Base-by-base conservation (phyloP, 2,113 vertebrate species). In the Callospermophilus lateralis region DNA sequence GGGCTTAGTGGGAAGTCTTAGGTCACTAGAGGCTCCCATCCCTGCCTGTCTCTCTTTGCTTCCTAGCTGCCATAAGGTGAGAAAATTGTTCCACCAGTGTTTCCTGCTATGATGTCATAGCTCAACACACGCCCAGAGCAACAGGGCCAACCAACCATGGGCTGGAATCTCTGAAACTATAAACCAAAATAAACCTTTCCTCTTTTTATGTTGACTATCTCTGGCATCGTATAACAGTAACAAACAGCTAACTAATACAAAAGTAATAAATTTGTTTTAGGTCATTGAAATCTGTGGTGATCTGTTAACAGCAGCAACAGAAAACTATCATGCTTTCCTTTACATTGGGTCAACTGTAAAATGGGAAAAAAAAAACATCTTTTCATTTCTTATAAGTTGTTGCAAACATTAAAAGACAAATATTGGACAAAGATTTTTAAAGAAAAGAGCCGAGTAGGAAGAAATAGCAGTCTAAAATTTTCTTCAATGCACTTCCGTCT, bases 401-500 rank as follows among this genome's bases (percentile, higher is more conserved):
- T 93, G 30, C 6, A 88, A 93, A 83, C 53, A 58, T 84, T 28
- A 89, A 93, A 86, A 51, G 39, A 19, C 26, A 84, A 91, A 91
- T 15, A 78, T 7, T 61, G 17, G 34, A 70, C 24, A 63, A 78
- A 77, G 32, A 55, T 24, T 78, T 81, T 96, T 67, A 65, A 77
- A 87, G n/a, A 61, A 81, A 88, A 81, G 10, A 94, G 30, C 37
- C 63, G 10, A 77, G 3, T 10, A 45, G 65, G 53, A 74, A 93
- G 39, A 92, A 97, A 77, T 4, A 73, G 6, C 20, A 61, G 63
- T 84, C 93, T 34, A 78, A 94, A 92, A 67, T 90, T 32, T 93
- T 96, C 94, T 92, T 96, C 55, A 89, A 16, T 79, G 37, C 1
- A 51, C 8, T 68, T 95, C 48, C 67, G 83, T 88, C 93, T 89